phyloP scores from a whole-genome alignment of 2,888 invertebrate genomes.

The Ophioninae sp. region DNA sequence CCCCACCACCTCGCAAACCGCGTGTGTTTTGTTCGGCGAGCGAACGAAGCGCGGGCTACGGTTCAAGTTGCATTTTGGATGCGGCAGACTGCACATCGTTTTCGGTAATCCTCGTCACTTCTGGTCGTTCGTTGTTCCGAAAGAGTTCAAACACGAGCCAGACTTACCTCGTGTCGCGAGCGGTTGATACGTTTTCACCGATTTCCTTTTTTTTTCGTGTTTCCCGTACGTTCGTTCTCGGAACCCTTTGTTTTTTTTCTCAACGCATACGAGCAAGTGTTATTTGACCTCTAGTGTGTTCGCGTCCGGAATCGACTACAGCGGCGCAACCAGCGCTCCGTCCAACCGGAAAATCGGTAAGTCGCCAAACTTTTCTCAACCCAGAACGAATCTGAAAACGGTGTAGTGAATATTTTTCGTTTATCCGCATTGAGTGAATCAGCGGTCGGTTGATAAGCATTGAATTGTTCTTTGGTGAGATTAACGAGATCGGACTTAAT shows the following conservation, averaged over 20 bases:
- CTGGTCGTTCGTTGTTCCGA: neutral
- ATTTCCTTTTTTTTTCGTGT: slow-evolving; percentile 5
- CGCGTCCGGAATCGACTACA: neutral
- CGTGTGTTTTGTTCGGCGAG: slow-evolving; percentile 62
- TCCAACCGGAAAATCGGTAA: neutral
- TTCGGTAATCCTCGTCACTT: slow-evolving; percentile 39
- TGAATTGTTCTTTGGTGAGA: neutral
- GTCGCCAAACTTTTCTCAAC: neutral
- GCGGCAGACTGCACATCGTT: slow-evolving; percentile 79
- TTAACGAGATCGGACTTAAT: neutral
- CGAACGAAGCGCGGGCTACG: slow-evolving; percentile 76
- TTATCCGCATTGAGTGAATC: neutral
- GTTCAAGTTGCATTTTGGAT: slow-evolving; percentile 81
- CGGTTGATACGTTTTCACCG: neutral
- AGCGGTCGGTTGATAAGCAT: neutral
- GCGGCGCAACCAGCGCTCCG: neutral
- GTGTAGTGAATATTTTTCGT: neutral
- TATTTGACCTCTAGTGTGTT: neutral
- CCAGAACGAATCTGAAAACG: neutral
- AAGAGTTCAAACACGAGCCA: neutral
- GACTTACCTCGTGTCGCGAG: neutral
- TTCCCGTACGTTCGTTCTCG: neutral
- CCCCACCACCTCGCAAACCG: slow-evolving; percentile 55
- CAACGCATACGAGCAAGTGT: neutral
- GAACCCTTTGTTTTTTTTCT: neutral